Percentiles rank a stretch among this genome's conserved stretches.
Conservation (phyloP, 2,113 vertebrate species). For the Lophura nycthemera region DNA sequence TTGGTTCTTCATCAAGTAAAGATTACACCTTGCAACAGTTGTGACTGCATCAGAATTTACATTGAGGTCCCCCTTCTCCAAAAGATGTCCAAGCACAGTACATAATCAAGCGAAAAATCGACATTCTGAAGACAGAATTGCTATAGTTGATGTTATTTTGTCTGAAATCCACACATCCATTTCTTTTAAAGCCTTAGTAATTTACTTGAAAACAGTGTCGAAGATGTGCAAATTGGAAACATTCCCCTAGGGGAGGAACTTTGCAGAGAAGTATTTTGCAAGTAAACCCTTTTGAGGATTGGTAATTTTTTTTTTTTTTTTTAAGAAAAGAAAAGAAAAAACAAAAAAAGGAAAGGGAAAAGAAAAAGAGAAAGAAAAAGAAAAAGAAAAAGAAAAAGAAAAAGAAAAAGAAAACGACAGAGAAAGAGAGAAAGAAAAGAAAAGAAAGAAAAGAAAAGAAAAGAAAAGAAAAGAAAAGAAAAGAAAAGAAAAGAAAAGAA, state of each 20-base stretch:
- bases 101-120: background rate
- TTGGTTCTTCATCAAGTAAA: background rate
- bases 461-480: background rate
- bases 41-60: background rate
- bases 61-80: background rate
- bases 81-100: background rate
- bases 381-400: background rate
- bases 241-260: background rate
- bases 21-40: background rate
- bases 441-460: background rate
- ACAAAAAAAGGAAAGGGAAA: background rate
- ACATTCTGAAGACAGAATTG: background rate
- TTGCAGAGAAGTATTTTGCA: background rate
- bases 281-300: no score
- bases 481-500: background rate
- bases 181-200: no score
- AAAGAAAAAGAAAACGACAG: no score
- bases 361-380: background rate
- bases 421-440: no score
- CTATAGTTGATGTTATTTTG: background rate
- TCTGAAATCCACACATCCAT: rapidly evolving
- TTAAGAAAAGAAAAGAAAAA: background rate
- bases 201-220: background rate
- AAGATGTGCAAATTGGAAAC: background rate
- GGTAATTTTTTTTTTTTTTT: no score